Base-by-base conservation (phyloP, 1,140 invertebrate species). In the Rhopalosiphum padi region DNA sequence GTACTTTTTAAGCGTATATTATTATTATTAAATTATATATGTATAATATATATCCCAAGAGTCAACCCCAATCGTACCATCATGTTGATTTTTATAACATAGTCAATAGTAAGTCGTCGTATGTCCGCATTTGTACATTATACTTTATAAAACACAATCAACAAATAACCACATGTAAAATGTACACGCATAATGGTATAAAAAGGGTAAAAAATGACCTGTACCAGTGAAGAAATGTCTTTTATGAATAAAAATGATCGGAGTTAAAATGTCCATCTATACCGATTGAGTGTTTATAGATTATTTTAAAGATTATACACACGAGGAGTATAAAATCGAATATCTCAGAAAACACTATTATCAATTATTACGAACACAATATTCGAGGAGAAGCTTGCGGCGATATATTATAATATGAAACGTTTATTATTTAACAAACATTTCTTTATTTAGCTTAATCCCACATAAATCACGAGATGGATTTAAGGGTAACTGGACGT, bases 391-490 rank as follows among this genome's bases (percentile, higher is more conserved):
- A 53, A 23, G 48, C 48, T 51, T 18, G 46, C 46, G n/a, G 22
- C 21, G 30, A 37, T 89, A 5, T 53, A 5, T 53, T 30, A 77
- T 77, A n/a, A n/a, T 77, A 77, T 77, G n/a, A 51, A 48, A 22
- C 5, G 60, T 35, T 77, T 77, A n/a, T 91, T 41, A 41, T 41
- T 91, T 22, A 46, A 46, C 22, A 48, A 77, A 77, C 41, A 77
- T 91, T 91, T 77, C 41, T 46, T 15, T 30, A 68, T 46, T 15
- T 30, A 68, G 90, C 35, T 90, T 60, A 18, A 15, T 91, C n/a
- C 11, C 3, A 82, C 60, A 91, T 91, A 91, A 91, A 91, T 91
- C 90, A 77, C 88, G 22, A 18, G 18, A n/a, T n/a, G 30, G 90
- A 91, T 46, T 82, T 91, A 91, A 77, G 30, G 60, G 46, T 46